A percentile compares a stretch with the other conserved stretches of the same genome.
Conservation (phyloP, 1,140 invertebrate genomes). For the Cyphomyrmex costatus region DNA sequence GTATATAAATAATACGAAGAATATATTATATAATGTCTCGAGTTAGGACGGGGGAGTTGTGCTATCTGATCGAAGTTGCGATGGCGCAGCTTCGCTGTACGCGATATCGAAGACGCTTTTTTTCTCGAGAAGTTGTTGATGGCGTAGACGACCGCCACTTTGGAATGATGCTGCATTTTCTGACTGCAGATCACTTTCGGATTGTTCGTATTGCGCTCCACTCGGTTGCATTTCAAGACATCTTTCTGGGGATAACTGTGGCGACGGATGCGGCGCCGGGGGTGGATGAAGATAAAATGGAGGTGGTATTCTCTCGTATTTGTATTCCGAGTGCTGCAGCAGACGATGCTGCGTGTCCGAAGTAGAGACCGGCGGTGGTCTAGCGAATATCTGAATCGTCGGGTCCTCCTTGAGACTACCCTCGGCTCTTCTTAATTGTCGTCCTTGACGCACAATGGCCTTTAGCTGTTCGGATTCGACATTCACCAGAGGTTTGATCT, state of each 20-base stretch:
- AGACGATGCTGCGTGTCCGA: conserved; percentile 87
- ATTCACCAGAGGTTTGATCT: conserved; percentile 83
- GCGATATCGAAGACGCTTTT: conserved; percentile 98
- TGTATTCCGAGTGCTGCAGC: conserved; percentile 92
- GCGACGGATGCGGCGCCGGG: conserved; percentile 88
- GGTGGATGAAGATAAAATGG: conserved; percentile 90
- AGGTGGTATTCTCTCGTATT: conserved; percentile 90
- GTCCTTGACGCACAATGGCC: conserved; percentile 84
- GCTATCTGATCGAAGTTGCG: conserved; percentile 88
- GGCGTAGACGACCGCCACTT: conserved; percentile 84
- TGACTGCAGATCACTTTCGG: conserved; percentile 92
- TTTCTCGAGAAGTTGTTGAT: conserved; percentile 94
- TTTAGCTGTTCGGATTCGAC: conserved; percentile 85
- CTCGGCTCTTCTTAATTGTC: conserved; percentile 80
- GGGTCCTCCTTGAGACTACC: conserved; percentile 79
- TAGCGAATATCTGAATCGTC: conserved; percentile 82
- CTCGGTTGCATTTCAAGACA: conserved; percentile 76
- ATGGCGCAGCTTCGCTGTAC: conserved; percentile 94
- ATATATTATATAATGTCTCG: not conserved
- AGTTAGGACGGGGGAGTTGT: conserved; percentile 85
- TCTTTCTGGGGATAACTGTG: conserved; percentile 84
- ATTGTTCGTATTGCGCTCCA: conserved; percentile 60
- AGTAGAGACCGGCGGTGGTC: conserved; percentile 14
- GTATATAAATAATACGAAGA: conserved; percentile 11
- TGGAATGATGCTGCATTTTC: conserved; percentile 91